These are phyloP conservation scores for Anseranas semipalmata DNA, from an alignment of 2,113 vertebrate genomes.

Conservation along the genomic window DNA sequence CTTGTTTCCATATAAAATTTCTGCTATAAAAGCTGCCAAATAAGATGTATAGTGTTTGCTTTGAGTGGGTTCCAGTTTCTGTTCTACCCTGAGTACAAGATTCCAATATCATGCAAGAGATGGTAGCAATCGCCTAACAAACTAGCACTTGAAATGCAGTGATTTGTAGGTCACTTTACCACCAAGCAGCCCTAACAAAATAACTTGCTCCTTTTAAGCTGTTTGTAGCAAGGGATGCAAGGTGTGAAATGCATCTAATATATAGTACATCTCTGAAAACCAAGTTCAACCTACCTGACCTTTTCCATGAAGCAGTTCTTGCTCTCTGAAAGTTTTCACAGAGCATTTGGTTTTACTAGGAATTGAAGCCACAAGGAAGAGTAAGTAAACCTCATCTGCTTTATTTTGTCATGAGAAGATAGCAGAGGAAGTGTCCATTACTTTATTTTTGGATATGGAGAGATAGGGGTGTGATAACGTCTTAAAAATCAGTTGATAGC, in stretches of 20 bases:
- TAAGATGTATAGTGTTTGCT: constrained; percentile 13
- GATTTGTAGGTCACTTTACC: not conserved
- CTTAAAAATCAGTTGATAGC: not conserved
- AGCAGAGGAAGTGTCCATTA: not conserved
- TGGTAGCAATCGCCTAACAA: not conserved
- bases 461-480: not conserved
- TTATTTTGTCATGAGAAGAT: too few relatives aligned
- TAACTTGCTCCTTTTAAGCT: not conserved
- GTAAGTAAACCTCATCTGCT: not conserved
- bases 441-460: not conserved
- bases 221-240: not conserved
- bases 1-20: not conserved
- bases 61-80: constrained; percentile 19
- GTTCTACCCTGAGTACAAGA: not conserved
- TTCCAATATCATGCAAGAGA: not conserved
- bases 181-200: not conserved
- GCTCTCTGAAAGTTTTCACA: not conserved
- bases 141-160: not conserved
- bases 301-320: not conserved
- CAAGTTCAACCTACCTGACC: not conserved
- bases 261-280: not conserved
- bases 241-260: not conserved
- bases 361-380: not conserved
- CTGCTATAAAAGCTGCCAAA: not conserved
- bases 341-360: not conserved